Conservation (phyloP, 2,888 invertebrate genomes). For the Callyntrura guangdongensis region DNA sequence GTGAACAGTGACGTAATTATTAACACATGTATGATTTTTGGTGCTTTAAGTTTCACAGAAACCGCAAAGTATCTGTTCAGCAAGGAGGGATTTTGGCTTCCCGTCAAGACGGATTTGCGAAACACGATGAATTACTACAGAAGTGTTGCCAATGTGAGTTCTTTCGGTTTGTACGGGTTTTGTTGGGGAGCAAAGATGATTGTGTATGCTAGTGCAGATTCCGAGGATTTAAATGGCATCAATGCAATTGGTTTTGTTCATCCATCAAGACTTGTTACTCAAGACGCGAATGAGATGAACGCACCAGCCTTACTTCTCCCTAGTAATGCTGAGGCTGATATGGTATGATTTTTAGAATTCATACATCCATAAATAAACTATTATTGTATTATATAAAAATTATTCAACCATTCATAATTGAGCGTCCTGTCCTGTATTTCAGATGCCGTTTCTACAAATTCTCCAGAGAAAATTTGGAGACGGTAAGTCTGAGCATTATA, state of each 20-base stretch:
- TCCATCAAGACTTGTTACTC: slow-evolving; percentile 79
- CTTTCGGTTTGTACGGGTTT: slow-evolving; percentile 82
- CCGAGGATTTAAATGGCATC: slow-evolving; percentile 58
- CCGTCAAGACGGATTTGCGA: slow-evolving; percentile 67
- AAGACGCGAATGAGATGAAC: slow-evolving; percentile 75
- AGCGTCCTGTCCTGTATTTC: no score
- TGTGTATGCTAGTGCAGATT: slow-evolving; percentile 74
- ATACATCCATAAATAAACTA: no score
- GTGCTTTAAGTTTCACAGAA: slow-evolving; percentile 60
- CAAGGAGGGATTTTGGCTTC: slow-evolving; percentile 66
- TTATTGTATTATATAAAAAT: no score
- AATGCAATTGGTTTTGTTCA: slow-evolving; percentile 81
- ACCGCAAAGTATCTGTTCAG: slow-evolving; percentile 65
- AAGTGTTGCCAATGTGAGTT: slow-evolving; percentile 65
- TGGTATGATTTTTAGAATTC: slow-evolving; percentile 76
- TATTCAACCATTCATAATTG: no score
- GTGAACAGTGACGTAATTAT: neutral
- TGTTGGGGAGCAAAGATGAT: slow-evolving; percentile 84
- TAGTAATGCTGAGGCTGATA: slow-evolving; percentile 80
- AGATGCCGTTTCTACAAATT: slow-evolving; percentile 69
- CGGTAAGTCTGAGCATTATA: slow-evolving; percentile 75
- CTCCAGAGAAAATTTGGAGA: slow-evolving; percentile 55
- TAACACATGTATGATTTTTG: neutral
- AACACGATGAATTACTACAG: slow-evolving; percentile 74
- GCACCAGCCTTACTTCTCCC: slow-evolving; percentile 79